A percentile compares a stretch with the other conserved stretches of the same genome.
Evolutionary conservation across 2,888 invertebrate genomes (phyloP).

Genomic region (Himalopsyche kuldschensis): DNA sequence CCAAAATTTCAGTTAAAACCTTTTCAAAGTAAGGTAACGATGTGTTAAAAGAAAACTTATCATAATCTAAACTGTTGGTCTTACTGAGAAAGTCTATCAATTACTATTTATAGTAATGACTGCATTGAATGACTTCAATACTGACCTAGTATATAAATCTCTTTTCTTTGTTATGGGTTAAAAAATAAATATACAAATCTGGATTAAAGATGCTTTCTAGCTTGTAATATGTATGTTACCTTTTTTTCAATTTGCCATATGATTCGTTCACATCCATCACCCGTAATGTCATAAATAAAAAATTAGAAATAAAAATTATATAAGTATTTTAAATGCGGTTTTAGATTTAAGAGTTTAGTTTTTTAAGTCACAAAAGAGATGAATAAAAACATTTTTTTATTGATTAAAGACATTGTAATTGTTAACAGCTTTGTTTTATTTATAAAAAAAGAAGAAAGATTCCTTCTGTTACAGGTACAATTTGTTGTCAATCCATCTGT

Average conservation of each 20-base stretch:
- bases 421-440: not conserved
- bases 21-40: no score
- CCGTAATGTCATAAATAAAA: not conserved
- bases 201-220: not conserved
- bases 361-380: not conserved
- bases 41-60: no score
- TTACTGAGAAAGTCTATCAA: no score
- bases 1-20: no score
- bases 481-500: no score
- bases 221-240: not conserved
- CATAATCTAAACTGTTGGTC: no score
- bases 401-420: not conserved
- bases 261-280: not conserved
- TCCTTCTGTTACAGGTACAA: no score
- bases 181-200: no score
- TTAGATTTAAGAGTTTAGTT: not conserved
- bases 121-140: no score
- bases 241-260: not conserved
- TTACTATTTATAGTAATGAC: no score
- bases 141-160: no score
- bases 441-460: not conserved
- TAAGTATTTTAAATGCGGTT: not conserved
- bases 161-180: no score
- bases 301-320: not conserved
- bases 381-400: not conserved